These are phyloP conservation scores for Rhizoglyphus robini DNA, from an alignment of 1,140 invertebrate species.

Conservation along the genomic window DNA sequence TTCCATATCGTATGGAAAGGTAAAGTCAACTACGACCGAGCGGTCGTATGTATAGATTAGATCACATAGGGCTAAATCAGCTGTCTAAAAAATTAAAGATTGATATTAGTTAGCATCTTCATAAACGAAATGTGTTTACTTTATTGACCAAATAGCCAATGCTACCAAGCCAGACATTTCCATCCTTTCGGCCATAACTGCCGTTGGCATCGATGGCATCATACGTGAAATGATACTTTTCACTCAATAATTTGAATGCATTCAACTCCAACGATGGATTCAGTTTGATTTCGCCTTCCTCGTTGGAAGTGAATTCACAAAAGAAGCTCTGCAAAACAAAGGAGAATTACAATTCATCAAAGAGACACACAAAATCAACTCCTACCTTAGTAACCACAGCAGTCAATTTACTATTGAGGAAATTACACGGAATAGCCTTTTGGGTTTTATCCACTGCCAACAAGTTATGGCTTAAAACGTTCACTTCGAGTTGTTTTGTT, in stretches of 20 bases:
- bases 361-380: no score
- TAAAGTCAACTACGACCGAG: no score
- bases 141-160: conserved; percentile 6
- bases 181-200: background rate
- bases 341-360: no score
- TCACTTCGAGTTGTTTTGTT: no score
- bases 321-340: background rate
- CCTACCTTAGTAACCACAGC: no score
- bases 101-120: background rate
- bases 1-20: no score
- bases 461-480: no score
- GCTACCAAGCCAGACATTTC: conserved; percentile 1
- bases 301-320: background rate
- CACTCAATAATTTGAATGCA: background rate
- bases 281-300: background rate
- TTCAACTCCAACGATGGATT: background rate
- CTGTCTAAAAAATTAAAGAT: background rate
- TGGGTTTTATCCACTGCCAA: no score
- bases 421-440: no score
- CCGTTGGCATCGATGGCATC: background rate
- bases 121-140: background rate
- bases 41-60: no score
- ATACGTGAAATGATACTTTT: background rate
- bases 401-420: no score
- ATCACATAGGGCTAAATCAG: no score